phyloP scores from a whole-genome alignment of 2,113 vertebrate genomes.

The Epinephelus lanceolatus region DNA sequence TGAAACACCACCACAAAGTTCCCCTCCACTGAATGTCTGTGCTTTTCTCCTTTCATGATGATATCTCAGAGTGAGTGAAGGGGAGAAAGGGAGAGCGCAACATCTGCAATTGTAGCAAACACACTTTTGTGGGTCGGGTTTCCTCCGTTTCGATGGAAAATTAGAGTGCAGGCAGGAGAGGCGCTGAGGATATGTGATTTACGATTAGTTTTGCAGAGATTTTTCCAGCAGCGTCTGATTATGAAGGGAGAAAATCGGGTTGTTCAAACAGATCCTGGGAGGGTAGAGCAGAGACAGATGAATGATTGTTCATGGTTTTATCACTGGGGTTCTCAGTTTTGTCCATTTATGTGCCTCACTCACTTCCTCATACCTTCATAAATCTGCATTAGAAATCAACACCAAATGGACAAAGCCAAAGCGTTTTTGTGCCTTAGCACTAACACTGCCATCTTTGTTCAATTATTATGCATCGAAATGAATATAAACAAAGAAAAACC shows the following conservation, averaged over 20 bases:
- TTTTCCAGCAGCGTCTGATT: slow-evolving; percentile 71
- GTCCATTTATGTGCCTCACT: slow-evolving; percentile 37
- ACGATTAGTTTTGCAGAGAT: slow-evolving; percentile 81
- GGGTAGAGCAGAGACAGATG: slow-evolving; percentile 66
- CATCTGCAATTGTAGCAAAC: slow-evolving; percentile 82
- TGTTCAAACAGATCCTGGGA: slow-evolving; percentile 62
- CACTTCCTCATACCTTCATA: slow-evolving; percentile 30
- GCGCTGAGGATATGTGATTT: slow-evolving; percentile 69
- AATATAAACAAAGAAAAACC: slow-evolving; percentile 14
- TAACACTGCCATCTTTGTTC: slow-evolving; percentile 3
- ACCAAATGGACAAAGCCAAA: slow-evolving; percentile 24
- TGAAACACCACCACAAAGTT: slow-evolving; percentile 56
- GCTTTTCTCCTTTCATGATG: slow-evolving; percentile 43
- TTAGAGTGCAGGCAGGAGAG: slow-evolving; percentile 71
- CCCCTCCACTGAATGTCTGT: slow-evolving; percentile 33
- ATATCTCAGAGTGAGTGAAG: slow-evolving; percentile 51
- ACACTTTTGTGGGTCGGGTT: slow-evolving; percentile 71
- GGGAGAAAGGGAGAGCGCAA: slow-evolving; percentile 51
- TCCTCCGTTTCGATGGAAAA: slow-evolving; percentile 81
- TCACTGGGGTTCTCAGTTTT: slow-evolving; percentile 35
- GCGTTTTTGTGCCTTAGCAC: not conserved
- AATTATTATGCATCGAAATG: slow-evolving; percentile 5
- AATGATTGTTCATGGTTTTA: slow-evolving; percentile 55
- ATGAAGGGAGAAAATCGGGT: slow-evolving; percentile 64
- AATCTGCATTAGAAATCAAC: slow-evolving; percentile 42